These are phyloP conservation scores for Ectemnius continuus DNA, from an alignment of 2,888 invertebrate genomes.

Conservation along the genomic window DNA sequence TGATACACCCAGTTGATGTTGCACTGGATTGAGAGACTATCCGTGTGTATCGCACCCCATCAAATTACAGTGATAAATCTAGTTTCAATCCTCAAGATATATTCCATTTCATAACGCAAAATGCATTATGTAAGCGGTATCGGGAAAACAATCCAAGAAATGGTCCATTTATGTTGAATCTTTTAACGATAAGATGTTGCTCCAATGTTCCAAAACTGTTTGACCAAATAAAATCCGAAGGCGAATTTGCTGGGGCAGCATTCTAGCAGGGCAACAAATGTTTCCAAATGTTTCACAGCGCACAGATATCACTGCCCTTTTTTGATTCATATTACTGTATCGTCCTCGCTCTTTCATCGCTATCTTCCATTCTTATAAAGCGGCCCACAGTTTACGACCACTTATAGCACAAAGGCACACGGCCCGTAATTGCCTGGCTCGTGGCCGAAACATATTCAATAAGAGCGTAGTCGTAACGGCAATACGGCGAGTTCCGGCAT, in stretches of 20 bases:
- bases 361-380: constrained; percentile 30
- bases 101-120: constrained; percentile 13
- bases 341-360: background rate
- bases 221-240: constrained; percentile 41
- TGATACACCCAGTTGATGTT: constrained; percentile 32
- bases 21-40: constrained; percentile 23
- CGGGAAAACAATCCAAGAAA: constrained; percentile 3
- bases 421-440: background rate
- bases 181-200: constrained; percentile 8
- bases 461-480: background rate
- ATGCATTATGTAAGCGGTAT: background rate
- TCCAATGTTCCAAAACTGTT: constrained; percentile 15
- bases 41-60: constrained; percentile 4
- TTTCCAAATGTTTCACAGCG: constrained; percentile 58
- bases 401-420: constrained; percentile 28
- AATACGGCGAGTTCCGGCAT: background rate
- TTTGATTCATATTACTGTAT: background rate
- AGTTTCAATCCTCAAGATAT: constrained; percentile 3
- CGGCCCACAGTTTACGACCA: constrained; percentile 25
- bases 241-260: constrained; percentile 40
- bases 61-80: constrained; percentile 37
- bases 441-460: constrained; percentile 10
- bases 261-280: constrained; percentile 51
- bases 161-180: constrained; percentile 14
- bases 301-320: constrained; percentile 40